Base-by-base conservation (phyloP, 2,888 invertebrate species). In the Orthosia incerta region DNA sequence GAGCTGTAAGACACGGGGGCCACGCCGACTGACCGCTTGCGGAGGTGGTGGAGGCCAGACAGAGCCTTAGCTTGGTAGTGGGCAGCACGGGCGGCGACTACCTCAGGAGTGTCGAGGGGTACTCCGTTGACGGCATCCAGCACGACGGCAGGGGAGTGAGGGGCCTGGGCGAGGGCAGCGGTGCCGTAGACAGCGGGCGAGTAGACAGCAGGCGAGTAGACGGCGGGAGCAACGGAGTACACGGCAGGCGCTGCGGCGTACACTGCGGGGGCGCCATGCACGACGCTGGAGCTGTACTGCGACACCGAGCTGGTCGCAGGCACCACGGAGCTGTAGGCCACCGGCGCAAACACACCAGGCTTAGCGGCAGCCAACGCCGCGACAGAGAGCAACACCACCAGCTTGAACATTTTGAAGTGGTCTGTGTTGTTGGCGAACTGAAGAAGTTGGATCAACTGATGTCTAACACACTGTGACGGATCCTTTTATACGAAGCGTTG, bases 351-450 rank as follows among this genome's bases (percentile, higher is more conserved):
- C 55, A 91, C 66, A 62, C 91, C 74, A 16, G 96, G 96, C 91
- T 95, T 96, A 91, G 97, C 97, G 82, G 94, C 96, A 82, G 96
- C 97, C 91, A 97, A 87, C 89, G 97, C 97, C 90, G 97, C 91
- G 79, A 97, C 93, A 89, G 97, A 97, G 91, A 97, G 97, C 96
- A 97, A 97, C 93, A 97, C 97, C 96, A 97, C 97, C 96, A 96
- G 91, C 92, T 96, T 96, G 90, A 88, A 94, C 96, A 96, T 96
- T 89, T 90, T 96, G 82, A 77, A 77, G 77, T 76, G 95, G 94
- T 95, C 94, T 95, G 94, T 93, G 95, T 94, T 89, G 88, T 91
- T 90, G 84, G 87, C 88, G 90, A 89, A 88, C 89, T 91, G 90
- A 90, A 88, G 86, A 89, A 90, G 79, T 89, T 87, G 91, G 91